Percentiles rank a stretch among this genome's conserved stretches.
Evolutionary conservation across 2,888 invertebrate species (phyloP).

Genomic region (Diarsia mendica): DNA sequence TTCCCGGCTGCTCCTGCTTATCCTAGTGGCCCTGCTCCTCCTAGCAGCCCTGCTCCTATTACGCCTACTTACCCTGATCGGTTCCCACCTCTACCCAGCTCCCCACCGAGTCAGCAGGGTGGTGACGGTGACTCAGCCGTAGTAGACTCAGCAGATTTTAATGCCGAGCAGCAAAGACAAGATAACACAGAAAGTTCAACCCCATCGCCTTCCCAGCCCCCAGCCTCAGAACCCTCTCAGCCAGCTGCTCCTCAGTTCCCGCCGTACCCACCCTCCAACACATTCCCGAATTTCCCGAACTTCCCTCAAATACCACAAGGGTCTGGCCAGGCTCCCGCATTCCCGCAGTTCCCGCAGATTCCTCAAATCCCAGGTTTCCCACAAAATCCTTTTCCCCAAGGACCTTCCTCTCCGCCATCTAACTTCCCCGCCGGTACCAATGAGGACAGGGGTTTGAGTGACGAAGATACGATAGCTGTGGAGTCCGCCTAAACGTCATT

Average conservation of each 20-base stretch:
- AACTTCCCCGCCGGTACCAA: constrained; percentile 74
- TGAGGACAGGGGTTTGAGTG: constrained; percentile 79
- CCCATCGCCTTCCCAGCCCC: constrained; percentile 63
- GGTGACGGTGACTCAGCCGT: constrained; percentile 84
- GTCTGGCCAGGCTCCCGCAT: constrained; percentile 63
- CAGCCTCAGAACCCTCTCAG: constrained; percentile 46
- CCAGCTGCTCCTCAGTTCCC: constrained; percentile 53
- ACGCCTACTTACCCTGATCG: constrained; percentile 53
- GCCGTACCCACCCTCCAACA: constrained; percentile 63
- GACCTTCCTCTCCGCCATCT: constrained; percentile 74
- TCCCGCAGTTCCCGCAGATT: constrained; percentile 69
- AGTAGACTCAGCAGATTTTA: constrained; percentile 82
- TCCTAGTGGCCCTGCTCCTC: constrained; percentile 66
- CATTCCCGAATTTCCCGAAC: constrained; percentile 69
- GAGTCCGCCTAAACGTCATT: constrained; percentile 79
- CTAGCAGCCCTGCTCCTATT: constrained; percentile 58
- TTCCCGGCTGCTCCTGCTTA: constrained; percentile 46
- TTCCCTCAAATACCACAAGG: constrained; percentile 70
- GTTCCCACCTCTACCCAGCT: constrained; percentile 45
- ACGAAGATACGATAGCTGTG: constrained; percentile 86
- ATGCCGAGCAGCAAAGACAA: constrained; percentile 69
- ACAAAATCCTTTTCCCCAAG: constrained; percentile 64
- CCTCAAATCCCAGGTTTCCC: constrained; percentile 75
- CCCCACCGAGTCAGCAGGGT: constrained; percentile 67
- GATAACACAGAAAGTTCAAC: constrained; percentile 59